Evolutionary conservation across 2,888 invertebrate genomes (phyloP).

Genomic region (Vanessa cardui): DNA sequence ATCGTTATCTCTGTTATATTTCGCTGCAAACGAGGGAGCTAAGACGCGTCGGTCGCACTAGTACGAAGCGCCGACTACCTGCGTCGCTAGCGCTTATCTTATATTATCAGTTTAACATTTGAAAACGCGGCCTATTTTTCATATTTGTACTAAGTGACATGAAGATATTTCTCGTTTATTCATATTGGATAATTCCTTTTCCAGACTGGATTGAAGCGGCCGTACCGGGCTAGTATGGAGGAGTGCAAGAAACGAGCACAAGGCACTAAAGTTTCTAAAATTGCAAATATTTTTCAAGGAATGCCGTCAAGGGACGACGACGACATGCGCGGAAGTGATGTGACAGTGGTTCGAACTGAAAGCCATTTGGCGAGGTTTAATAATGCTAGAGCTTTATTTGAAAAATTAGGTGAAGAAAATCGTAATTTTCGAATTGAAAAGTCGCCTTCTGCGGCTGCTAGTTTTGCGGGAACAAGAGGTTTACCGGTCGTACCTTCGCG

Average conservation of each 20-base stretch:
- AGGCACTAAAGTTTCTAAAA: constrained; percentile 94
- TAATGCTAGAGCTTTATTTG: constrained; percentile 94
- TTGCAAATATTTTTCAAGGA: constrained; percentile 94
- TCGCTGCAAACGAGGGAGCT: constrained; percentile 69
- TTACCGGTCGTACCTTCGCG: constrained; percentile 81
- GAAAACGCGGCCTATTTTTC: constrained; percentile 57
- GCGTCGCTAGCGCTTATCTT: constrained; percentile 64
- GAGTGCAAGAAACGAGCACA: constrained; percentile 85
- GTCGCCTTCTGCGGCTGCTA: constrained; percentile 82
- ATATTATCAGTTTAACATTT: constrained; percentile 61
- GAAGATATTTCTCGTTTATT: constrained; percentile 50
- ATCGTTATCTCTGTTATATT: constrained; percentile 80
- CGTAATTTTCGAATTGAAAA: constrained; percentile 83
- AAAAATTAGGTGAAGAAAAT: constrained; percentile 92
- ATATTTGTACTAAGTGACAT: constrained; percentile 44
- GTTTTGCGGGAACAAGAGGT: constrained; percentile 80
- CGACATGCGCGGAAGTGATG: constrained; percentile 81
- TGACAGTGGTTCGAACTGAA: constrained; percentile 92
- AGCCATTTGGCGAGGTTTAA: constrained; percentile 96
- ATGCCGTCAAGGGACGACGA: constrained; percentile 84
- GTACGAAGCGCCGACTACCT: constrained; percentile 66
- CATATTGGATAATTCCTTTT: constrained; percentile 60
- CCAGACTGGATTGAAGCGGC: constrained; percentile 80
- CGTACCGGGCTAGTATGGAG: constrained; percentile 84
- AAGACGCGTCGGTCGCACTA: constrained; percentile 56